phyloP scores from a whole-genome alignment of 2,888 invertebrate genomes.

The Bellardia bayeri region DNA sequence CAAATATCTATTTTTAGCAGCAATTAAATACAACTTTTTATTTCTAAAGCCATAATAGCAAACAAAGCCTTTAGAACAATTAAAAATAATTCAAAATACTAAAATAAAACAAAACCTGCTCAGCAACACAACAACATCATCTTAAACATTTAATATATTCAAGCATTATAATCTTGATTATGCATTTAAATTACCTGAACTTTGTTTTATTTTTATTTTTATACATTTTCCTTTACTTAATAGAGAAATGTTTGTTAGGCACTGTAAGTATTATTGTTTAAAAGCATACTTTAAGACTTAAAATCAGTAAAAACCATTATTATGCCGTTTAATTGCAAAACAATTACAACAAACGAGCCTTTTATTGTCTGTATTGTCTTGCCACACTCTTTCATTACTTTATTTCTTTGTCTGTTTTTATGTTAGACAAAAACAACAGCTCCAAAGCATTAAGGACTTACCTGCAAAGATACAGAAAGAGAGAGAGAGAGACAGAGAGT shows the following conservation, averaged over 20 bases:
- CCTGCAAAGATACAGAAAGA: slow-evolving; percentile 60
- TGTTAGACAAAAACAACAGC: background rate
- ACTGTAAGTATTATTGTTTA: background rate
- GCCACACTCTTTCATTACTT: background rate
- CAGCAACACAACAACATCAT: slow-evolving; percentile 8
- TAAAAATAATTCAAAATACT: background rate
- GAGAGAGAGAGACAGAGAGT: background rate
- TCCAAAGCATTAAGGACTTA: slow-evolving; percentile 50
- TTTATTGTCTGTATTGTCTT: slow-evolving; percentile 42
- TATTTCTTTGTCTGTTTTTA: background rate
- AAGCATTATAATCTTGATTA: slow-evolving; percentile 52
- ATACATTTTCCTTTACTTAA: background rate
- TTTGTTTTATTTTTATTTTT: slow-evolving; percentile 4
- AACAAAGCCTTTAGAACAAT: background rate
- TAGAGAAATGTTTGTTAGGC: background rate
- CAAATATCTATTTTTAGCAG: background rate
- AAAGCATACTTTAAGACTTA: slow-evolving; percentile 65
- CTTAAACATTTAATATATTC: slow-evolving; percentile 45
- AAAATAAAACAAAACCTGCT: slow-evolving; percentile 33
- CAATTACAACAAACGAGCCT: slow-evolving; percentile 64
- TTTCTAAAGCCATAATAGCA: background rate
- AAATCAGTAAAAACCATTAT: slow-evolving; percentile 53
- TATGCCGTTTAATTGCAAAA: slow-evolving; percentile 67
- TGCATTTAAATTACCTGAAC: slow-evolving; percentile 61
- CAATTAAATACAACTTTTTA: background rate